These are phyloP conservation scores for Orthonychiurus folsomi DNA, from an alignment of 2,888 invertebrate species.

Conservation along the genomic window DNA sequence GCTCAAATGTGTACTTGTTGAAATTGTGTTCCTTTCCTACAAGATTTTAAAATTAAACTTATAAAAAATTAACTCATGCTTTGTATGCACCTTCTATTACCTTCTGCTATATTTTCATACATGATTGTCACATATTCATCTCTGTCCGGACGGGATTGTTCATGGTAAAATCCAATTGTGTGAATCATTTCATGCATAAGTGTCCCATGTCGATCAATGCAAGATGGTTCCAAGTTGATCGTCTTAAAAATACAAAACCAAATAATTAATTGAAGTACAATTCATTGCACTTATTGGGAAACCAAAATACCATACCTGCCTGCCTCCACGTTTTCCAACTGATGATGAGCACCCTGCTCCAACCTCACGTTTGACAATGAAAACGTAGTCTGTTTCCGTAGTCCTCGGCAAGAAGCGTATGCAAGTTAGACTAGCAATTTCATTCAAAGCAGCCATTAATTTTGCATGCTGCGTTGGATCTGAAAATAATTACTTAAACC, in stretches of 20 bases:
- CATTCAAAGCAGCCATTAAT: background rate
- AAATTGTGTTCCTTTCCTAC: conserved; percentile 55
- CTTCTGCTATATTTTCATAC: conserved; percentile 5
- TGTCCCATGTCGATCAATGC: conserved; percentile 6
- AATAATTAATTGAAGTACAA: too few relatives aligned
- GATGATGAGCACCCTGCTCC: conserved; percentile 26
- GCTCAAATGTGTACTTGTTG: conserved; percentile 56
- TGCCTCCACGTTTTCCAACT: conserved; percentile 19
- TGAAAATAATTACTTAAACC: too few relatives aligned
- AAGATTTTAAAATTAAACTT: too few relatives aligned
- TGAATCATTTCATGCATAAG: conserved; percentile 6
- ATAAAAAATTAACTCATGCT: too few relatives aligned
- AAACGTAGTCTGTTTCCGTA: conserved; percentile 19
- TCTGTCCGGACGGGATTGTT: conserved; percentile 7
- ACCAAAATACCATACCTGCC: too few relatives aligned
- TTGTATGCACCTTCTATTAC: too few relatives aligned
- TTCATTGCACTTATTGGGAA: too few relatives aligned
- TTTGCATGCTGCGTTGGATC: background rate
- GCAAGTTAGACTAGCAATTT: conserved; percentile 15
- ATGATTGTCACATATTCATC: conserved; percentile 8
- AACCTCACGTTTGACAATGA: conserved; percentile 16
- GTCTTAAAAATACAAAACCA: background rate
- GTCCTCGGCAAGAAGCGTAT: conserved; percentile 16
- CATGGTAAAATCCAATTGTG: conserved; percentile 10
- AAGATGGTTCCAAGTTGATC: background rate